Evolutionary conservation across 2,888 invertebrate species (phyloP), one percentile per base, ranked within the genome.

Genomic region (Hirtodrosophila confusa): DNA sequence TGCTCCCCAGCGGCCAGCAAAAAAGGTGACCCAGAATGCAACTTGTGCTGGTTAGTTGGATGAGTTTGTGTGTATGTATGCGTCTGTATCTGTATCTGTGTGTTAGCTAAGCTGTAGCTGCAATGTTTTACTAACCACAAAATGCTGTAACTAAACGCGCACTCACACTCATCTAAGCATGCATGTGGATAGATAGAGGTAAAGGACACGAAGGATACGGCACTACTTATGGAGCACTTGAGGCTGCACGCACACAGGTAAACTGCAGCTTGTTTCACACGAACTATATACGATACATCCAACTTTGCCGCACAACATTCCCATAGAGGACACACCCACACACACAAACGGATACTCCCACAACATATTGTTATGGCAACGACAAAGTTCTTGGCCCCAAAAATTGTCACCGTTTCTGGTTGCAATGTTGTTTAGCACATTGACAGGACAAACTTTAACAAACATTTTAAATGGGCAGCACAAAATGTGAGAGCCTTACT

Each of bases 71-170:
- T 31, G 37, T 39, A 47, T 60, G 54, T 51, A 53, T 45, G 58
- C 57, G 33, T 66, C 29, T 58, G 45, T 43, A 49, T 51, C 65
- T 66, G 44, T 45, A 9, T 55, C 62, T 64, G 51, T 58, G 53
- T 70, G 58, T 64, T 56, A 56, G 64, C 72, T 56, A 45, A 60
- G 54, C 60, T 55, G 67, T 61, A 66, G 64, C 71, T 63, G 76
- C 76, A 79, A 78, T 82, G 84, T 83, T 88, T 78, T 87, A 82
- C 82, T 78, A 79, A 86, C 82, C 88, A 84, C 87, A 83, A 86
- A 84, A 86, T 84, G 75, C 70, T 86, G 87, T 88, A 84, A 84
- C 85, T 86, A 88, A 86, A 87, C 84, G 71, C 85, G 80, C 64
- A 47, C 74, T 60, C 74, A 56, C 71, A 75, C 58, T 43, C 29